These are phyloP conservation scores for Lophius piscatorius DNA, from an alignment of 2,113 vertebrate genomes.

Conservation along the genomic window DNA sequence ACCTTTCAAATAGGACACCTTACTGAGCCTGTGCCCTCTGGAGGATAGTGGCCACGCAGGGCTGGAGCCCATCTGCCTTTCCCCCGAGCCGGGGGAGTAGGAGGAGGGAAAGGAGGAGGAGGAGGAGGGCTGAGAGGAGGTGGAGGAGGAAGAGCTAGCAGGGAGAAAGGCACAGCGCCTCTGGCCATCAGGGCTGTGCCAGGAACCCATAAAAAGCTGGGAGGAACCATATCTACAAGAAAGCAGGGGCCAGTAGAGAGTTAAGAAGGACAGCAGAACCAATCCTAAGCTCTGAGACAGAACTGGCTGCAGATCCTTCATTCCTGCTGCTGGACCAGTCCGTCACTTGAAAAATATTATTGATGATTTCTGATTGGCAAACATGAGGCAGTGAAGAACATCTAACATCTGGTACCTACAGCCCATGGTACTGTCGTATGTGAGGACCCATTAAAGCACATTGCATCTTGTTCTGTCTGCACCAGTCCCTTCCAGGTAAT, in stretches of 20 bases:
- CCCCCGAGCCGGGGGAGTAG: constrained; percentile 60
- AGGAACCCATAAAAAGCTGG: constrained; percentile 60
- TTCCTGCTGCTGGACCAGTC: constrained; percentile 26
- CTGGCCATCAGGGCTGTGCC: constrained; percentile 68
- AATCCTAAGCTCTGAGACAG: constrained; percentile 39
- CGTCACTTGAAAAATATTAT: constrained; percentile 3
- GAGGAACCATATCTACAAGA: constrained; percentile 75
- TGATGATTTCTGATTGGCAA: not conserved
- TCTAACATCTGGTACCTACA: constrained; percentile 17
- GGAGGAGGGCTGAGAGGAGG: constrained; percentile 56
- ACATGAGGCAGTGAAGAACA: constrained; percentile 8
- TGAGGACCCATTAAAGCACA: constrained; percentile 18
- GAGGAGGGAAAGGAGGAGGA: constrained; percentile 43
- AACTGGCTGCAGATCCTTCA: constrained; percentile 40
- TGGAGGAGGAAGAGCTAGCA: constrained; percentile 75
- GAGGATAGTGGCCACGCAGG: constrained; percentile 68
- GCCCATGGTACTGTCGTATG: constrained; percentile 2
- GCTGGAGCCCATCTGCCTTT: constrained; percentile 75
- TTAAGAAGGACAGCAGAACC: constrained; percentile 50
- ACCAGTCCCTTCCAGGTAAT: constrained; percentile 44
- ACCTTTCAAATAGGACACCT: constrained; percentile 76
- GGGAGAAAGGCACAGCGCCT: constrained; percentile 67
- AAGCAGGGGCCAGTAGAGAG: constrained; percentile 62
- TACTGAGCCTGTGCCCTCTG: constrained; percentile 78
- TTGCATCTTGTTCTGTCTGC: constrained; percentile 27